Base-by-base conservation (phyloP, 2,888 invertebrate genomes). In the Penaeus monodon region DNA sequence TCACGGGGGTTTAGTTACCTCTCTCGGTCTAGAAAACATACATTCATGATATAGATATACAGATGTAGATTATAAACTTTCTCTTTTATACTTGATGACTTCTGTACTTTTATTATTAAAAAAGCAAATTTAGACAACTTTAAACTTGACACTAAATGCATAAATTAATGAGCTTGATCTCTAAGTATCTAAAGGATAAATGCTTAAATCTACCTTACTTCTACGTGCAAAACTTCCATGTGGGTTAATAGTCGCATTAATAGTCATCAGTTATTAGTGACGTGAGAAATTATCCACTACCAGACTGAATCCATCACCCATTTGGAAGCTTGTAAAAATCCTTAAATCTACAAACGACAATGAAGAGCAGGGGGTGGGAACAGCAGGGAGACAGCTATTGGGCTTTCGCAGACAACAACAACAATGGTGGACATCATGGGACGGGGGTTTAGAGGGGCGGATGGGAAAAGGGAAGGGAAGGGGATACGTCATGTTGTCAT, bases 141-240 rank as follows among this genome's bases (percentile, higher is more conserved):
- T n/a, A 82, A 70, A 22, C 70, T 64, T 85, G 79, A 79, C 70
- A 79, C 63, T 70, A 85, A 73, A 85, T 79, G 85, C 85, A 85
- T 63, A 68, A 64, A 65, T 73, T 78, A 70, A 57, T 81, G 85
- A 86, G 77, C 78, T 86, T 86, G 77, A 86, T 82, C 66, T 79
- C 82, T 86, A 82, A 82, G 64, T 57, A 44, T 77, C 86, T 86
- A 86, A 73, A 82, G 82, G 82, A 86, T 86, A 86, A 86, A 82
- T 86, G 86, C 86, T 86, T 86, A 86, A 86, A 57, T 82, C 86
- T 86, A 86, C 78, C 86, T 86, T 86, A 86, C 86, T 86, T 86
- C 86, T 86, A 86, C 86, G 82, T 82, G 86, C 86, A 81, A 82
- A 82, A 27, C 82, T 82, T 68, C 86, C 86, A 82, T 49, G 68